These are phyloP conservation scores for Troides aeacus DNA, from an alignment of 2,888 invertebrate genomes.

Conservation along the genomic window DNA sequence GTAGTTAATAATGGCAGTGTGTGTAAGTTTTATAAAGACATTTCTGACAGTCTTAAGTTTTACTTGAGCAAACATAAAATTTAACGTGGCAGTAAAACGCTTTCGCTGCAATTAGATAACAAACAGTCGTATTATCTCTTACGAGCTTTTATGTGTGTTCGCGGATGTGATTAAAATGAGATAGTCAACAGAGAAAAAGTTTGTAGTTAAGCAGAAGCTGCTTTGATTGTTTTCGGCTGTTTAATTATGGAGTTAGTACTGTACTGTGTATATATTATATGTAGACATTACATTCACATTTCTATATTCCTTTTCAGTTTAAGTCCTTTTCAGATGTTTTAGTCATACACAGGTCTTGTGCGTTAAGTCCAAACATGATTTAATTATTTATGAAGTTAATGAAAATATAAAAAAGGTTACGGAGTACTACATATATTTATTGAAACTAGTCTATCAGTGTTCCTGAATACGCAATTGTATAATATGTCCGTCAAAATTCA, in stretches of 20 bases:
- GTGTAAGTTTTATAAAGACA: neutral
- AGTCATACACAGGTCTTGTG: no score
- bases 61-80: neutral
- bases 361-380: no score
- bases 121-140: neutral
- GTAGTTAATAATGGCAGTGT: neutral
- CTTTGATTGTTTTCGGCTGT: no score
- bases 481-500: neutral
- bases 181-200: neutral
- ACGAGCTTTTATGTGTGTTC: neutral
- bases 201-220: neutral
- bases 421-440: neutral
- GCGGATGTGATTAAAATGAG: neutral
- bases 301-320: no score
- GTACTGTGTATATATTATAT: neutral
- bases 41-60: neutral
- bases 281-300: no score
- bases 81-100: neutral
- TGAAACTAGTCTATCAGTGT: neutral
- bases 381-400: no score
- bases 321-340: no score
- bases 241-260: neutral
- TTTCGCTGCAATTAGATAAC: neutral
- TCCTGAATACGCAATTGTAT: neutral
- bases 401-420: neutral